Conservation (phyloP, 2,888 invertebrate species). For the Hirtodrosophila histrioides region DNA sequence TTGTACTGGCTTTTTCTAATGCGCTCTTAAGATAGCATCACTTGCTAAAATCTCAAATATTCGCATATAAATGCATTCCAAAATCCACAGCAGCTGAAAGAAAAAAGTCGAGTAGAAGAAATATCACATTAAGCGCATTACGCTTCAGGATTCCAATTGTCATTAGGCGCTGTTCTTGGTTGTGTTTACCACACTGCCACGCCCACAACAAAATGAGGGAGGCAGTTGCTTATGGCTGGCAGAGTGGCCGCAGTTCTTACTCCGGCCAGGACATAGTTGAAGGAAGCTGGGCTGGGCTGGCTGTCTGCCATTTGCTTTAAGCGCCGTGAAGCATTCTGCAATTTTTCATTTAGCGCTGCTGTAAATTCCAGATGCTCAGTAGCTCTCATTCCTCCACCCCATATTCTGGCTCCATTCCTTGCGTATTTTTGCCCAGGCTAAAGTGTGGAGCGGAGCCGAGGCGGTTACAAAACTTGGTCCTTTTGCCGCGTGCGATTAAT, state of each 20-base stretch:
- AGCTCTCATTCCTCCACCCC: slow-evolving; percentile 2
- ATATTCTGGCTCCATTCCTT: slow-evolving; percentile 18
- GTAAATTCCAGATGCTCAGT: slow-evolving; percentile 72
- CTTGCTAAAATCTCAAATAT: slow-evolving; percentile 23
- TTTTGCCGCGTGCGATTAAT: slow-evolving; percentile 73
- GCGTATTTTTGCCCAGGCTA: slow-evolving; percentile 33
- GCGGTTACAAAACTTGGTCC: slow-evolving; percentile 70
- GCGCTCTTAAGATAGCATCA: slow-evolving; percentile 5
- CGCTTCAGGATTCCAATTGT: slow-evolving; percentile 57
- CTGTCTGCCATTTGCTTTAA: slow-evolving; percentile 50
- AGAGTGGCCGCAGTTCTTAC: slow-evolving; percentile 40
- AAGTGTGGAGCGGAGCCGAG: slow-evolving; percentile 9
- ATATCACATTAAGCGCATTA: slow-evolving; percentile 50
- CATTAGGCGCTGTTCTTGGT: slow-evolving; percentile 39
- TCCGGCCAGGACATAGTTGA: slow-evolving; percentile 26
- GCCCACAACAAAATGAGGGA: slow-evolving; percentile 25
- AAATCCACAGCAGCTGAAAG: slow-evolving; percentile 1
- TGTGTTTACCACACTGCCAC: slow-evolving; percentile 40
- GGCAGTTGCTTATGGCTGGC: slow-evolving; percentile 19
- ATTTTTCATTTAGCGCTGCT: slow-evolving; percentile 73
- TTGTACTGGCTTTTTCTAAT: not conserved
- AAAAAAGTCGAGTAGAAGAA: slow-evolving; percentile 1
- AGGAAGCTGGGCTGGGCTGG: not conserved
- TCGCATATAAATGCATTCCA: slow-evolving; percentile 35
- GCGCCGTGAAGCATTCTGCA: slow-evolving; percentile 57